Evolutionary conservation across 2,797 vertebrate genomes (phyloP).

Genomic region (Carduelis carduelis): DNA sequence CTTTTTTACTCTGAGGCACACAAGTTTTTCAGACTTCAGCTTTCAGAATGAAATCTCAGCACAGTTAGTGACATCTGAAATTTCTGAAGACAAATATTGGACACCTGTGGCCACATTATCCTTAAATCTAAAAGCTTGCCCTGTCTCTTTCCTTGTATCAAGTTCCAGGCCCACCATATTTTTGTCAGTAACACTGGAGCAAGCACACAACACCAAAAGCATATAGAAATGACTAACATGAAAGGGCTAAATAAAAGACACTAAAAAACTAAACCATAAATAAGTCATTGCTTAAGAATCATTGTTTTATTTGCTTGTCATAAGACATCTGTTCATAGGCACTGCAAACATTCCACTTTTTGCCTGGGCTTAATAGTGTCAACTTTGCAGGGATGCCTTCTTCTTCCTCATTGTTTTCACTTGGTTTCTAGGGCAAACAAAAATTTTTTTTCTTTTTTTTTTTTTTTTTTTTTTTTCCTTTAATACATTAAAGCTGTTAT

Average conservation of each 20-base stretch:
- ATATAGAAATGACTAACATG: not conserved
- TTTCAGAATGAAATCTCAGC: not conserved
- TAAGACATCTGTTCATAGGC: conserved; percentile 2
- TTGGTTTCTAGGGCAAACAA: conserved; percentile 32
- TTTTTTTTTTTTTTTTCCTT: not conserved
- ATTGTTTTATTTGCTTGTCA: not conserved
- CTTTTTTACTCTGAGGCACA: not conserved
- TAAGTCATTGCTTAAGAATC: not conserved
- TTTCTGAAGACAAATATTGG: not conserved
- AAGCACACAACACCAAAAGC: not conserved
- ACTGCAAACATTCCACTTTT: not conserved
- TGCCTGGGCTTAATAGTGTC: not conserved
- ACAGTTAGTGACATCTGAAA: not conserved
- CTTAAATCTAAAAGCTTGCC: not conserved
- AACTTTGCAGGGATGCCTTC: not conserved
- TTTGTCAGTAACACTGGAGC: not conserved
- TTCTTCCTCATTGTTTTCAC: conserved; percentile 27
- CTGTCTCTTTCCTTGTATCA: not conserved
- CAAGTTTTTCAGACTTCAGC: not conserved
- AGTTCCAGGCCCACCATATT: not conserved
- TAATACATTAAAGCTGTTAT: conserved; percentile 15
- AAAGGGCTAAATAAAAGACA: not conserved
- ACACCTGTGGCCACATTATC: not conserved
- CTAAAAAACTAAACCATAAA: not conserved
- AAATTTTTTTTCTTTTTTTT: not conserved